These are phyloP conservation scores for Marisa cornuarietis DNA, from an alignment of 1,140 invertebrate genomes.

Conservation along the genomic window DNA sequence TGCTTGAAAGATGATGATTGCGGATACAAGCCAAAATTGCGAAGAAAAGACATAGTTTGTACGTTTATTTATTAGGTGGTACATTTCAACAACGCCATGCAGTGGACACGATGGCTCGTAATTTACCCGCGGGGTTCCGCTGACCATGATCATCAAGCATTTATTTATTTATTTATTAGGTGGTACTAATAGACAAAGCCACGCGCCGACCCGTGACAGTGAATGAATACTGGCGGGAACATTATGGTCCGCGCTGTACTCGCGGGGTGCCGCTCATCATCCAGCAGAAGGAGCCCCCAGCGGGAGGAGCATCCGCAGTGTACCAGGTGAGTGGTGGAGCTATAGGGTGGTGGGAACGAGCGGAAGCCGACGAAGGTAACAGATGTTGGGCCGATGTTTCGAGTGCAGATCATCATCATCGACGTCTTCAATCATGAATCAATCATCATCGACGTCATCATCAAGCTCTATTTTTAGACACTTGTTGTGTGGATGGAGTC, in stretches of 20 bases:
- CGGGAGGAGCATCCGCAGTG: not conserved
- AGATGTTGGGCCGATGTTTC: no score
- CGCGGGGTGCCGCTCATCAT: not conserved
- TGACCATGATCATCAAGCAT: not conserved
- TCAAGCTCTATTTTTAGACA: not conserved
- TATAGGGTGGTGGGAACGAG: no score
- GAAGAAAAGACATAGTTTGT: no score
- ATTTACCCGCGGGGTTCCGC: not conserved
- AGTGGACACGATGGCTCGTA: not conserved
- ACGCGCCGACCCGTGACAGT: conserved; percentile 24
- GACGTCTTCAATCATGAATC: not conserved
- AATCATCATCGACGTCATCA: not conserved
- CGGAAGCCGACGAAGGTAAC: no score
- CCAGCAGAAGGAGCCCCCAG: not conserved
- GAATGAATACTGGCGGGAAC: conserved; percentile 11
- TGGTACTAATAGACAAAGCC: conserved; percentile 18
- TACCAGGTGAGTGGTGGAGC: no score
- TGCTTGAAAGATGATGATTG: no score
- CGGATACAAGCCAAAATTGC: no score
- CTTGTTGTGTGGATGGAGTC: no score
- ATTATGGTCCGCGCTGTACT: not conserved
- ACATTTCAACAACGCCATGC: not conserved
- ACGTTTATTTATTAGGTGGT: no score
- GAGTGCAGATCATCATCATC: not conserved
- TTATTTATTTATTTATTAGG: not conserved